A percentile compares a stretch with the other conserved stretches of the same genome.
These are phyloP conservation scores for Takifugu bimaculatus DNA, from an alignment of 2,113 vertebrate species.

Conservation along the genomic window DNA sequence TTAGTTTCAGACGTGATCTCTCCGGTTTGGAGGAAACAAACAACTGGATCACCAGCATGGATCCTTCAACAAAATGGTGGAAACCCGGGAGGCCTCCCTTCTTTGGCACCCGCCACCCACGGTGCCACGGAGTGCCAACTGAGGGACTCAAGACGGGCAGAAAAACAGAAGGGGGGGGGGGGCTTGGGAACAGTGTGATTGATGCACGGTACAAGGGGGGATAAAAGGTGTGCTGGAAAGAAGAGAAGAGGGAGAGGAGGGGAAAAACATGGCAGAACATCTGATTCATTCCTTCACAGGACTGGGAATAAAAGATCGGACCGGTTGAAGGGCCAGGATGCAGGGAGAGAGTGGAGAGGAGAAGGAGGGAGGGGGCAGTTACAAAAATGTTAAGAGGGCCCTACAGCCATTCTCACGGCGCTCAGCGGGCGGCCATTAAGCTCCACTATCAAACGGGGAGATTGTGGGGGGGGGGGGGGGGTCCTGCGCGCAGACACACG, in stretches of 20 bases:
- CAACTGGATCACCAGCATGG: slow-evolving; percentile 23
- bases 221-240: slow-evolving; percentile 21
- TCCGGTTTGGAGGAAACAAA: slow-evolving; percentile 3
- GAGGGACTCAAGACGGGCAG: slow-evolving; percentile 37
- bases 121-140: slow-evolving; percentile 56
- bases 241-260: slow-evolving; percentile 13
- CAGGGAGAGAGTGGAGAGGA: slow-evolving; percentile 29
- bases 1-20: too few species aligned
- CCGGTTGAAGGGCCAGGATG: slow-evolving; percentile 54
- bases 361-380: slow-evolving; percentile 41
- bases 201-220: background rate
- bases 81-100: slow-evolving; percentile 43
- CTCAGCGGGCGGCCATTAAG: slow-evolving; percentile 70
- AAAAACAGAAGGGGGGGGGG: background rate
- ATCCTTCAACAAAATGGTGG: background rate
- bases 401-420: slow-evolving; percentile 62
- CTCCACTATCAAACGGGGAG: slow-evolving; percentile 57
- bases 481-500: slow-evolving; percentile 14
- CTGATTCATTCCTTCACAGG: slow-evolving; percentile 54
- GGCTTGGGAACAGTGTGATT: slow-evolving; percentile 16
- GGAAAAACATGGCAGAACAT: slow-evolving; percentile 35
- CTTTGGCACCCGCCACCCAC: slow-evolving; percentile 49
- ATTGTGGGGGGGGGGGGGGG: slow-evolving; percentile 25
- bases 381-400: slow-evolving; percentile 74
- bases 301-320: slow-evolving; percentile 51